These are phyloP conservation scores for Harlomillsia oculata DNA, from an alignment of 1,140 invertebrate species.

Conservation along the genomic window DNA sequence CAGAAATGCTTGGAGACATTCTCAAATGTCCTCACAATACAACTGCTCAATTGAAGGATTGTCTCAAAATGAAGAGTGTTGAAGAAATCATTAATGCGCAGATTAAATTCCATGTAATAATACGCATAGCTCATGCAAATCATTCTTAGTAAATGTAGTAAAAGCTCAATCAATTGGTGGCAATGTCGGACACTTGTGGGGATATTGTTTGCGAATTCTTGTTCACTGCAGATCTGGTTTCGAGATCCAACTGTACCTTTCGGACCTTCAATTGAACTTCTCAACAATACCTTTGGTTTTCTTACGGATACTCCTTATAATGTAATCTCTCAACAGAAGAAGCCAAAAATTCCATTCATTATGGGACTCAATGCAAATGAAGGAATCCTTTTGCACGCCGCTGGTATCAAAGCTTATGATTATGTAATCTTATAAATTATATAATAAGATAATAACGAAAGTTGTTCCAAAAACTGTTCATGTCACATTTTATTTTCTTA, in stretches of 20 bases:
- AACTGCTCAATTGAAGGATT: slow-evolving; percentile 47
- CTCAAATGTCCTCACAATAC: slow-evolving; percentile 33
- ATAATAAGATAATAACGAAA: no score
- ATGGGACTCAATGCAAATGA: not conserved
- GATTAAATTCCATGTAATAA: no score
- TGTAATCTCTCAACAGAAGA: not conserved
- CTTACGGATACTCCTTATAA: not conserved
- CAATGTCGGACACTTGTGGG: not conserved
- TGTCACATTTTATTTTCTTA: no score
- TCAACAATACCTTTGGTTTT: not conserved
- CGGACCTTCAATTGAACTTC: not conserved
- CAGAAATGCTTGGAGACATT: not conserved
- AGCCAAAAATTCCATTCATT: not conserved
- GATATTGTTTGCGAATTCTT: not conserved
- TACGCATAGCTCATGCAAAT: no score
- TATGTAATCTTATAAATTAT: no score
- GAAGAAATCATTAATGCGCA: slow-evolving; percentile 53
- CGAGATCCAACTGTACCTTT: not conserved
- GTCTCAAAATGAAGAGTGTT: slow-evolving; percentile 49
- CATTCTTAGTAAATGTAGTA: slow-evolving; percentile 49
- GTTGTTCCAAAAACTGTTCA: no score
- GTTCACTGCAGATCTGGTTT: not conserved
- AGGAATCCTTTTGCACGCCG: no score
- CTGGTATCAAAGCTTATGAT: no score
- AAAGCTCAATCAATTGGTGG: not conserved